Base-by-base conservation (phyloP, 2,797 vertebrate genomes). In the Malurus splendens region DNA sequence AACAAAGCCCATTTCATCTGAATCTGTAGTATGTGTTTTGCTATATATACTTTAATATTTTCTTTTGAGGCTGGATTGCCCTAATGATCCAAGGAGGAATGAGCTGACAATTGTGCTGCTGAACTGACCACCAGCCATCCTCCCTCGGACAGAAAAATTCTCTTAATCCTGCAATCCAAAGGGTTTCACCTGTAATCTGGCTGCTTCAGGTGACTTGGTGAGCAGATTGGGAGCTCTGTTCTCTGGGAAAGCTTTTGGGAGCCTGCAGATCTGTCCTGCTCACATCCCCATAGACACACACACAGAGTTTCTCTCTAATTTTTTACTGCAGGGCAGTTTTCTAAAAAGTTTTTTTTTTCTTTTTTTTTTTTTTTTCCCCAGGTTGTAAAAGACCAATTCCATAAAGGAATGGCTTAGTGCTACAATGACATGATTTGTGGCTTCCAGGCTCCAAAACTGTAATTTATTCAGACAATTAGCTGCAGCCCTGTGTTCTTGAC, bases 391-490 rank as follows among this genome's bases (percentile, higher is more conserved):
- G 77, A 85, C 82, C 91, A 94, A 6, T 91, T 93, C 86, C 66
- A 67, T 91, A 93, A 94, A 94, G 75, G 77, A 95, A 57, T 2
- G 8, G 65, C 84, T 94, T 91, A 93, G 74, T 73, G 64, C 52
- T 95, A 44, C 85, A 91, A 47, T 74, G 90, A 94, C 89, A 93
- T 90, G 92, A 96, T 94, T 95, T 93, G 87, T 89, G 52, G 81
- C 88, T 91, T 90, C 85, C 85, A 90, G 77, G 81, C 91, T 95
- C 78, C 76, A 89, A 77, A 89, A 70, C 82, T 91, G 82, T 92
- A 94, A 90, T 93, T 94, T 93, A 91, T 93, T 84, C 80, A 93
- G 84, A 94, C 75, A 95, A 96, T 95, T 95, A 95, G 86, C 75
- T 90, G 80, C 76, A 92, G 88, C 59, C 62, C 66, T 82, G 67